Conservation (phyloP, 2,797 vertebrate species). For the Bradypodion ventrale region DNA sequence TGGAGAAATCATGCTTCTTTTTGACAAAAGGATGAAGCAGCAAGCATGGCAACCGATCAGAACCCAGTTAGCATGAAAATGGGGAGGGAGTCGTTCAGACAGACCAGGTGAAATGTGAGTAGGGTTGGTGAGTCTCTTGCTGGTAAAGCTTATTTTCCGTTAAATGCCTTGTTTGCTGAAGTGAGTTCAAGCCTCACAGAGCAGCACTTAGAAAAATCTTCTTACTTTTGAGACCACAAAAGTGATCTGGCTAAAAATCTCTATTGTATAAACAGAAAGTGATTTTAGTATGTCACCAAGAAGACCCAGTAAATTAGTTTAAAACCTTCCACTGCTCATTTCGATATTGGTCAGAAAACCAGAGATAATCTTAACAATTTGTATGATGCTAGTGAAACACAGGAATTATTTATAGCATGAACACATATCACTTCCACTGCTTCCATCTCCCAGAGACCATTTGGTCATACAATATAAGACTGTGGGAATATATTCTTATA, state of each 20-base stretch:
- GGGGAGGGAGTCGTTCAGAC: background rate
- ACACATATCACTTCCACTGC: background rate
- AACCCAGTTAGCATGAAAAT: background rate
- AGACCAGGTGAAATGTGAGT: too few relatives aligned
- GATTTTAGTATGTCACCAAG: background rate
- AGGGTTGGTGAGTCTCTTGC: too few relatives aligned
- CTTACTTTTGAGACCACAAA: background rate
- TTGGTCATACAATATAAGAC: background rate
- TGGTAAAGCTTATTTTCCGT: too few relatives aligned
- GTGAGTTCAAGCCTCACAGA: background rate
- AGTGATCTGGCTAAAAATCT: background rate
- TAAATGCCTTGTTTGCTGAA: background rate
- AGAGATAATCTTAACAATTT: slow-evolving; percentile 8
- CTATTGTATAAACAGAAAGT: background rate
- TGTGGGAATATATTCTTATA: background rate
- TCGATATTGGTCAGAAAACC: slow-evolving; percentile 5
- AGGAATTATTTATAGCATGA: slow-evolving; percentile 19
- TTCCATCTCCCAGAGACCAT: background rate
- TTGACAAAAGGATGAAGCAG: too few relatives aligned
- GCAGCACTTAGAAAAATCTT: background rate
- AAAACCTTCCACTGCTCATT: background rate
- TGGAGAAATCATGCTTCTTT: too few relatives aligned
- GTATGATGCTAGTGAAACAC: background rate
- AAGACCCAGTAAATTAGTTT: background rate
- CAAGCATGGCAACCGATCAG: too few relatives aligned